A percentile compares a stretch with the other conserved stretches of the same genome.
Conservation (phyloP, 2,888 invertebrate species). For the Prenolepis imparis region DNA sequence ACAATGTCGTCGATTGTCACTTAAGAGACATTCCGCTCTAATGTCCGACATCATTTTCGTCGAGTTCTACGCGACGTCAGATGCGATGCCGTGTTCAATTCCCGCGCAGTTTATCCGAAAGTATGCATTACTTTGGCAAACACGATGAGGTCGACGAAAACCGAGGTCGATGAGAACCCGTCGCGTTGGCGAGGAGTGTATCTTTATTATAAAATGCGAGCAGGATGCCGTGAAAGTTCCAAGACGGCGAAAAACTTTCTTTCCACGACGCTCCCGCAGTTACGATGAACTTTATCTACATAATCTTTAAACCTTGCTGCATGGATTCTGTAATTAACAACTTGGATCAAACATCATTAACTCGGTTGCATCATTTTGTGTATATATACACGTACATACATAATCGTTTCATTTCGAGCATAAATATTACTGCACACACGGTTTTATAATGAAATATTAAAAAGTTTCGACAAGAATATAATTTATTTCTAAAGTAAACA, state of each 20-base stretch:
- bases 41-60: constrained; percentile 16
- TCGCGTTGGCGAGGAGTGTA: constrained; percentile 37
- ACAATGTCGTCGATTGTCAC: constrained; percentile 13
- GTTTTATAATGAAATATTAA: background rate
- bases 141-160: constrained; percentile 54
- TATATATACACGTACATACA: too few relatives aligned
- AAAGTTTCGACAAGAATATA: background rate
- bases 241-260: constrained; percentile 44
- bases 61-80: constrained; percentile 76
- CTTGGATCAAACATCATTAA: constrained; percentile 49
- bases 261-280: constrained; percentile 24
- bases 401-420: background rate
- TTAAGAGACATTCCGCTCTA: background rate
- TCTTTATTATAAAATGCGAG: constrained; percentile 53
- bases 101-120: constrained; percentile 80
- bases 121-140: constrained; percentile 65
- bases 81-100: constrained; percentile 84
- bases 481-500: background rate
- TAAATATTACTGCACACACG: background rate
- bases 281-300: constrained; percentile 36
- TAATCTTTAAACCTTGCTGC: constrained; percentile 43
- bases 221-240: constrained; percentile 34
- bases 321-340: constrained; percentile 43
- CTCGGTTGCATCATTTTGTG: background rate
- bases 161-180: constrained; percentile 41